phyloP scores from a whole-genome alignment of 2,113 vertebrate species.

The Rana temporaria region DNA sequence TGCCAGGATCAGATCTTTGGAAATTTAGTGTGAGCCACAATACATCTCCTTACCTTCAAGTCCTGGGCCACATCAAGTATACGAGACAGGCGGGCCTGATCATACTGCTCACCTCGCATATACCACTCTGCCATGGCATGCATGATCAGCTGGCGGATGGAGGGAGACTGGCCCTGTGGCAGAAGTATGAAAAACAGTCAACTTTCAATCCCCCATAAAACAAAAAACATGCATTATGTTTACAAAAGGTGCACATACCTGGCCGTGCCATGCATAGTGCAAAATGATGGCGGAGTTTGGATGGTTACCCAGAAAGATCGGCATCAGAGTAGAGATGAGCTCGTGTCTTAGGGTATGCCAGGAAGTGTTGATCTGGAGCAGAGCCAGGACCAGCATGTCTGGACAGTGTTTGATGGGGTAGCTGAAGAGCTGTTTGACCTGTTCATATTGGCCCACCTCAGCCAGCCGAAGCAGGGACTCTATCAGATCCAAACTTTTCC shows the following conservation, averaged over 20 bases:
- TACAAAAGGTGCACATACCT: conserved; percentile 74
- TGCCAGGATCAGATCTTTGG: too few relatives aligned
- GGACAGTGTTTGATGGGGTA: conserved; percentile 99
- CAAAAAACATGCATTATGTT: background rate
- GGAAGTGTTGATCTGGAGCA: conserved; percentile 95
- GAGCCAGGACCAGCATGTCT: conserved; percentile 95
- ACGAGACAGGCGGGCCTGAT: conserved; percentile 95
- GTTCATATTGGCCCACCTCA: conserved; percentile 96
- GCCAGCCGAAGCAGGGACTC: conserved; percentile 92
- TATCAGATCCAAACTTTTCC: conserved; percentile 98
- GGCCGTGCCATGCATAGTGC: conserved; percentile 99
- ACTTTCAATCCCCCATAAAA: background rate
- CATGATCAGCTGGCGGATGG: conserved; percentile 98
- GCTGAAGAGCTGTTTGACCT: conserved; percentile 98
- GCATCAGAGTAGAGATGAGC: conserved; percentile 98
- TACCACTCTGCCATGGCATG: conserved; percentile 99
- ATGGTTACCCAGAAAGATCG: conserved; percentile 97
- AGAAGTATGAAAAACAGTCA: background rate
- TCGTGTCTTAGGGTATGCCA: conserved; percentile 98
- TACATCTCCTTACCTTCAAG: conserved; percentile 84
- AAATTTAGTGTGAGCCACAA: too few relatives aligned
- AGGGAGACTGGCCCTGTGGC: conserved; percentile 94
- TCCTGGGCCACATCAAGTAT: conserved; percentile 99
- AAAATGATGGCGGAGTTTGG: conserved; percentile 99
- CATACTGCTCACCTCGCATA: conserved; percentile 98